phyloP scores from a whole-genome alignment of 2,797 vertebrate genomes.

The Diplodus puntazzo region DNA sequence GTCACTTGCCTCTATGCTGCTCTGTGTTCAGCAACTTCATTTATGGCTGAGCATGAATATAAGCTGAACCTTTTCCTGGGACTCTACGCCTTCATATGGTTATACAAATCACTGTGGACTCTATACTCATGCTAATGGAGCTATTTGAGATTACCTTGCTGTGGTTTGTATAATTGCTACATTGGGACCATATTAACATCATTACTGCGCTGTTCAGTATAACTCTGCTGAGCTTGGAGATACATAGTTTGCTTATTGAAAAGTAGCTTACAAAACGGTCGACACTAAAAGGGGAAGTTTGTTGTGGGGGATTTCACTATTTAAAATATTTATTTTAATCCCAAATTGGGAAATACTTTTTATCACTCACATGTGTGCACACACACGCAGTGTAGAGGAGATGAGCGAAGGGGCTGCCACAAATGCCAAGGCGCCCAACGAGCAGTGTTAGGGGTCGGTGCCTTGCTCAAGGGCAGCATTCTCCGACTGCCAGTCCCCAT shows the following conservation, averaged over 20 bases:
- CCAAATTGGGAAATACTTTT: too few relatives aligned
- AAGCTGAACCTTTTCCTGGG: conserved; percentile 9
- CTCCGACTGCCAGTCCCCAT: too few relatives aligned
- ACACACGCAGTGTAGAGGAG: too few relatives aligned
- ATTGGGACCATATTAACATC: background rate
- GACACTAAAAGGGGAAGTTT: background rate
- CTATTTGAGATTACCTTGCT: conserved; percentile 3
- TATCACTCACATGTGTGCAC: too few relatives aligned
- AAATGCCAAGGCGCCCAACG: too few relatives aligned
- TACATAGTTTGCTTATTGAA: background rate
- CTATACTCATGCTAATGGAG: background rate
- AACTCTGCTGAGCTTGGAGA: conserved; percentile 7
- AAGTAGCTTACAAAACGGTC: background rate
- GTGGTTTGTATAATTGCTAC: conserved; percentile 19
- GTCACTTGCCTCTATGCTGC: conserved; percentile 50
- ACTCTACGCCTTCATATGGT: conserved; percentile 9
- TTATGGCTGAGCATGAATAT: conserved; percentile 31
- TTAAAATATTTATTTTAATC: background rate
- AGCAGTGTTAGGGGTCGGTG: too few relatives aligned
- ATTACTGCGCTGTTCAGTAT: background rate
- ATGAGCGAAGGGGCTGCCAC: too few relatives aligned
- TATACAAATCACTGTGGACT: conserved; percentile 19
- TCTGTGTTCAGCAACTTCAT: conserved; percentile 37
- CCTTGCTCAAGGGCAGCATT: too few relatives aligned
- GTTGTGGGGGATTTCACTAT: background rate